A percentile compares a stretch with the other conserved stretches of the same genome.
These are phyloP conservation scores for Digitonthophagus gazella DNA, from an alignment of 2,888 invertebrate species.

Conservation along the genomic window DNA sequence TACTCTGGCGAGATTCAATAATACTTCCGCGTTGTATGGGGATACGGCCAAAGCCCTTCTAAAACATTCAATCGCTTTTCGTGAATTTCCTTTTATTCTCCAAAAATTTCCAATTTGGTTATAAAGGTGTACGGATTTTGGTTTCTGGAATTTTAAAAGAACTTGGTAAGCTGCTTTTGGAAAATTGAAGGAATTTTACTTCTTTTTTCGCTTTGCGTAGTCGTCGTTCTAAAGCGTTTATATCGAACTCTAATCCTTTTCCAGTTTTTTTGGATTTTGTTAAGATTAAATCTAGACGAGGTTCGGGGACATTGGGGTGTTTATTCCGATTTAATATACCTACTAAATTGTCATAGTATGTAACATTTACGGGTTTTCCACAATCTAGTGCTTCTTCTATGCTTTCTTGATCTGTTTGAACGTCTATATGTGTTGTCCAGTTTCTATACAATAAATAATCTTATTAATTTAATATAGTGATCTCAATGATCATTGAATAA, in stretches of 20 bases:
- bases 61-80: conserved; percentile 86
- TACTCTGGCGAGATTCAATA: conserved; percentile 81
- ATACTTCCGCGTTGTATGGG: conserved; percentile 82
- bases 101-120: conserved; percentile 92
- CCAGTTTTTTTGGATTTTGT: conserved; percentile 64
- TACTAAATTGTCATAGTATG: conserved; percentile 84
- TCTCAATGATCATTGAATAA: too few relatives aligned
- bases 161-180: neutral
- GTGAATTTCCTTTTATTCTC: conserved; percentile 85
- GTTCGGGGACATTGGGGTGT: conserved; percentile 83
- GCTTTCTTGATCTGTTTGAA: conserved; percentile 22
- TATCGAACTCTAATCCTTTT: conserved; percentile 64
- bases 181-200: conserved; percentile 43
- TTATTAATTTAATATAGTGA: too few relatives aligned
- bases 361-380: conserved; percentile 82
- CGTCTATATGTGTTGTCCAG: neutral
- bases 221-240: conserved; percentile 70
- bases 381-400: conserved; percentile 74
- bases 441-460: neutral
- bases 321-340: conserved; percentile 80
- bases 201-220: conserved; percentile 77
- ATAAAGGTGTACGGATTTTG: conserved; percentile 79
- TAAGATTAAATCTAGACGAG: conserved; percentile 76
- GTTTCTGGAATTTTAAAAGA: conserved; percentile 56
- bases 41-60: conserved; percentile 80